A percentile compares a stretch with the other conserved stretches of the same genome.
Evolutionary conservation across 1,140 invertebrate genomes (phyloP).

Genomic region (Hirudo medicinalis): DNA sequence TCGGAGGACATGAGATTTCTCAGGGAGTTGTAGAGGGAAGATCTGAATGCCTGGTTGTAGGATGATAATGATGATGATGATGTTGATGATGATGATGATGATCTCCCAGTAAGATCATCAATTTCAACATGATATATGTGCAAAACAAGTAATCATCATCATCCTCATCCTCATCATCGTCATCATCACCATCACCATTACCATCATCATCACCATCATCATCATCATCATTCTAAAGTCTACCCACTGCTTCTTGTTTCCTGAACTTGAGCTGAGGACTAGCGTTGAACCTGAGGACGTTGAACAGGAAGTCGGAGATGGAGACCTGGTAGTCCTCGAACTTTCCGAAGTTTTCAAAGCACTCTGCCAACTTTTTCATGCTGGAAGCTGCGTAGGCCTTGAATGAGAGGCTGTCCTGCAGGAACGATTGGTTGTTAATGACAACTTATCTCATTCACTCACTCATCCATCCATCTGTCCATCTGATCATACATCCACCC

Average conservation of each 20-base stretch:
- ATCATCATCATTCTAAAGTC: neutral
- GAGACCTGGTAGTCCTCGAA: neutral
- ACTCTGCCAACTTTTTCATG: neutral
- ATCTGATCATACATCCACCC: too few relatives aligned
- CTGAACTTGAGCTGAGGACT: neutral
- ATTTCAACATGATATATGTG: too few relatives aligned
- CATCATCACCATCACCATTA: neutral
- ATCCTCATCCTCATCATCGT: too few relatives aligned
- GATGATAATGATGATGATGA: too few relatives aligned
- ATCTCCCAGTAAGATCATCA: too few relatives aligned
- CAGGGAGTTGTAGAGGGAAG: neutral
- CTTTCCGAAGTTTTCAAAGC: neutral
- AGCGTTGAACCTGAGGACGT: neutral
- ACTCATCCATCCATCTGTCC: too few relatives aligned
- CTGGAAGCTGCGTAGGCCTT: neutral
- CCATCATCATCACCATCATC: neutral
- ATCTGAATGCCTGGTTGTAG: neutral
- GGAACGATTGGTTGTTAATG: too few relatives aligned
- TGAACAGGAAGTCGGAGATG: neutral
- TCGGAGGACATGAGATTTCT: neutral
- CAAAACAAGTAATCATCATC: too few relatives aligned
- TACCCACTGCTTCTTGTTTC: neutral
- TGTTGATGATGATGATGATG: too few relatives aligned
- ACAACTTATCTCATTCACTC: too few relatives aligned
- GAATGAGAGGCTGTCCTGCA: neutral